Evolutionary conservation across 2,888 invertebrate species (phyloP), one percentile per base, ranked within the genome.

Genomic region (Hesperia comma): DNA sequence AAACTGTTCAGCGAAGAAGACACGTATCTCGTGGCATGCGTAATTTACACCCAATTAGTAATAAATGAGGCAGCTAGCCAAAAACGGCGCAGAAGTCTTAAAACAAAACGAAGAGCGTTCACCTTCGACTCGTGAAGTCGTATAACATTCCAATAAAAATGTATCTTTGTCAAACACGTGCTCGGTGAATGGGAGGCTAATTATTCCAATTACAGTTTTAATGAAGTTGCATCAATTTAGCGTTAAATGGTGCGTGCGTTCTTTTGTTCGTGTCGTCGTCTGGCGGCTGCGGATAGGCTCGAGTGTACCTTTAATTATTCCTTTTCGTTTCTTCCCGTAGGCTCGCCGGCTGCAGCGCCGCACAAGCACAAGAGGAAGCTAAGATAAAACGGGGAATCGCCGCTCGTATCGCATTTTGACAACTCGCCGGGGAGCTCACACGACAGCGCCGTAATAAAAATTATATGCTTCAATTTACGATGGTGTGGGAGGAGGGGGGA

Each of bases 391-490:
- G 4, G 37, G 61, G 61, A 54, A 67, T 64, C 64, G 58, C 19
- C 32, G 55, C 61, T 70, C 72, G 75, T 72, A 74, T 73, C 71
- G 71, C 71, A 71, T 77, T 77, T 75, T 77, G 78, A 78, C 77
- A 77, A 77, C 74, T 76, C 76, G 72, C 76, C 79, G 78, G 81
- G 79, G 82, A 81, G 77, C 87, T 85, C 83, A 87, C 82, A 88
- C 89, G 89, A 88, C 90, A 88, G 85, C 83, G 80, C 79, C 82
- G 92, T 91, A 92, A 92, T 92, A 92, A 92, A 92, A 92, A 92
- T 92, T 92, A 92, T 92, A 92, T 92, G 92, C 92, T 90, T 90
- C 92, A 92, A 92, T 92, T 92, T 92, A 92, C 91, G 91, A 89
- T 81, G 85, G 72, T 75, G 79, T 78, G 79, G 79, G 78, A 74